These are phyloP conservation scores for Varecia variegata DNA, from an alignment of 2,797 vertebrate genomes.

Conservation along the genomic window DNA sequence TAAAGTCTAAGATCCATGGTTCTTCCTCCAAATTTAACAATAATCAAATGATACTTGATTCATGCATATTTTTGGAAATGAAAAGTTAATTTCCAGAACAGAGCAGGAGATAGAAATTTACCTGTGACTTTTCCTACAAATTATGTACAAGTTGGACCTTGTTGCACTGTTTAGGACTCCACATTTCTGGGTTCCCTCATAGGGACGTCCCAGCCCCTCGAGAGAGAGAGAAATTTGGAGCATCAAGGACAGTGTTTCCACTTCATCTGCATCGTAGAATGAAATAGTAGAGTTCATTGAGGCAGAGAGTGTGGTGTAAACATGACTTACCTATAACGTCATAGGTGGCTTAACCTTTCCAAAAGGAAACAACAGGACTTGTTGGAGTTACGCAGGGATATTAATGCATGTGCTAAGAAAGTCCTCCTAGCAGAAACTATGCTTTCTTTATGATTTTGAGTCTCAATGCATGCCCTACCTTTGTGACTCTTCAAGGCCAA, in stretches of 20 bases:
- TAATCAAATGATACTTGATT: neutral
- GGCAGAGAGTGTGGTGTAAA: slow-evolving; percentile 42
- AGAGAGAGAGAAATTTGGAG: neutral
- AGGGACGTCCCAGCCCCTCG: neutral
- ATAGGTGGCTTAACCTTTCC: slow-evolving; percentile 69
- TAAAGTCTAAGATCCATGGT: neutral
- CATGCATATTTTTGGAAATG: neutral
- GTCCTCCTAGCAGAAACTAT: slow-evolving; percentile 66
- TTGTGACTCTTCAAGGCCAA: slow-evolving; percentile 70
- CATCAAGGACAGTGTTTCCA: neutral
- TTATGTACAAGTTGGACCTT: slow-evolving; percentile 46
- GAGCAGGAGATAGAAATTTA: neutral
- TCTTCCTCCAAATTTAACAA: slow-evolving; percentile 38
- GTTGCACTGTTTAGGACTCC: slow-evolving; percentile 59
- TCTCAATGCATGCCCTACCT: slow-evolving; percentile 62
- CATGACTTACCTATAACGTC: slow-evolving; percentile 52
- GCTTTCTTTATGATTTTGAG: slow-evolving; percentile 76
- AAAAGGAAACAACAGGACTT: slow-evolving; percentile 68
- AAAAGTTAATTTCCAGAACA: slow-evolving; percentile 29
- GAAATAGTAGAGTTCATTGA: slow-evolving; percentile 50
- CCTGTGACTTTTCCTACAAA: neutral
- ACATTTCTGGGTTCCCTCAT: slow-evolving; percentile 61
- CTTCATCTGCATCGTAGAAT: neutral
- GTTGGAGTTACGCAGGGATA: slow-evolving; percentile 62
- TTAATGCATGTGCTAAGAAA: slow-evolving; percentile 53